Percentiles rank a stretch among this genome's conserved stretches.
Conservation (phyloP, 2,113 vertebrate genomes). For the Chloroceryle aenea region DNA sequence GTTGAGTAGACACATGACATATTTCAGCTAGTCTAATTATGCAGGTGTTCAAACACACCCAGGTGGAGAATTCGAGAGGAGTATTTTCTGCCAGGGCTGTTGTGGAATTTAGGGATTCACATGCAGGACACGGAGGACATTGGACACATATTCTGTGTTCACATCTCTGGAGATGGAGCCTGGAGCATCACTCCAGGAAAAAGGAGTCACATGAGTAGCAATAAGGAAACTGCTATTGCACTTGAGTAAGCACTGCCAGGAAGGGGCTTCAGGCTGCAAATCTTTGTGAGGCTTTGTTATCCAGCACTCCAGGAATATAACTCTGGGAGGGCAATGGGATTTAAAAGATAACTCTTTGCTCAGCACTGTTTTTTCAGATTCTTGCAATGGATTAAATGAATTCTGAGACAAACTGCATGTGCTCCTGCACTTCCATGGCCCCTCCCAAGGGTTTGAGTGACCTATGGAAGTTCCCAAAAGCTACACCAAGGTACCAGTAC, state of each 20-base stretch:
- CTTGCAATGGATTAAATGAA: background rate
- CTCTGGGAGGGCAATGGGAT: background rate
- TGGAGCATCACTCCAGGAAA: background rate
- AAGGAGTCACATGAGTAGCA: rapidly evolving
- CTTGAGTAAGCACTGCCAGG: background rate
- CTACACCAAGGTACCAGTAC: background rate
- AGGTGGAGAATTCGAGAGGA: rapidly evolving
- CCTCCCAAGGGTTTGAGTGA: background rate
- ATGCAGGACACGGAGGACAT: background rate
- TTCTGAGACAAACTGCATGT: background rate
- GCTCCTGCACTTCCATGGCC: background rate
- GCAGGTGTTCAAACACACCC: background rate
- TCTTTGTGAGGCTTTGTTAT: background rate
- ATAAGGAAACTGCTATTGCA: background rate
- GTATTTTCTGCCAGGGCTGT: background rate
- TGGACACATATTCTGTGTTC: background rate
- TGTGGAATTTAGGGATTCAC: background rate
- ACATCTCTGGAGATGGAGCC: background rate
- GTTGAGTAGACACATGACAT: background rate
- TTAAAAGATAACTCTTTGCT: background rate
- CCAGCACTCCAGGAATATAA: background rate
- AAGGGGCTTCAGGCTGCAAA: background rate
- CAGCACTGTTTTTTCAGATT: background rate
- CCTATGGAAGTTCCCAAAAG: background rate
- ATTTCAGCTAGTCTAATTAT: background rate